Evolutionary conservation across 23 tunicate species (phyloP).

Genomic region (Diplosoma virens): DNA sequence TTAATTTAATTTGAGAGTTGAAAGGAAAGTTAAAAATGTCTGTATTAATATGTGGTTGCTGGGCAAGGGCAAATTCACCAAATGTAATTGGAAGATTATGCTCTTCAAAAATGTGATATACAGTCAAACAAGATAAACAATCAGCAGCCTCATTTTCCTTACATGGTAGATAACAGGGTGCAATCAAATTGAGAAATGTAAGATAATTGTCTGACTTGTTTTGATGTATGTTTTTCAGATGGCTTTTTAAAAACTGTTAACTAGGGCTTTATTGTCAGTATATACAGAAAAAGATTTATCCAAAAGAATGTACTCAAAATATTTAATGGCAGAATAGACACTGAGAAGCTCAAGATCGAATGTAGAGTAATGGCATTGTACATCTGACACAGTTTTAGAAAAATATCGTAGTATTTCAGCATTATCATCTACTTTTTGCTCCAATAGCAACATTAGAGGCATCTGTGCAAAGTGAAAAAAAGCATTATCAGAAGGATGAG

Average conservation of each 20-base stretch:
- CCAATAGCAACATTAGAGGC: constrained; percentile 32
- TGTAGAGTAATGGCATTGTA: constrained; percentile 23
- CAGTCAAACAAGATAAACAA: too few species aligned
- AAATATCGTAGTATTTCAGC: constrained; percentile 22
- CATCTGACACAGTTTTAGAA: constrained; percentile 16
- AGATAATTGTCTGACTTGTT: background rate
- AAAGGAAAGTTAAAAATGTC: background rate
- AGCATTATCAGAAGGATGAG: constrained; percentile 9
- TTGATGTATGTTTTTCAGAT: background rate
- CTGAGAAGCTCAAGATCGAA: constrained; percentile 31
- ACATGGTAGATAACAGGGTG: background rate
- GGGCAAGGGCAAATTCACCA: background rate
- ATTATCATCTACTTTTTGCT: constrained; percentile 19
- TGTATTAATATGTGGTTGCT: background rate
- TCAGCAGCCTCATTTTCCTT: constrained; percentile 7
- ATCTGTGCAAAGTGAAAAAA: constrained; percentile 6
- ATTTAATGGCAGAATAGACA: constrained; percentile 10
- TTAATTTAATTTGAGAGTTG: background rate
- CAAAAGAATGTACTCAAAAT: constrained; percentile 21
- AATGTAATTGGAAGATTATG: background rate
- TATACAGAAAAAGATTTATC: constrained; percentile 14
- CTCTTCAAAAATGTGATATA: too few species aligned
- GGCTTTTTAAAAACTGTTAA: constrained; percentile 13
- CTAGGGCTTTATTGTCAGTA: constrained; percentile 20
- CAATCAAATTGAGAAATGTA: constrained; percentile 4